Percentiles rank a stretch among this genome's conserved stretches.
Evolutionary conservation across 2,888 invertebrate genomes (phyloP).

Genomic region (Petrolisthes cinctipes): DNA sequence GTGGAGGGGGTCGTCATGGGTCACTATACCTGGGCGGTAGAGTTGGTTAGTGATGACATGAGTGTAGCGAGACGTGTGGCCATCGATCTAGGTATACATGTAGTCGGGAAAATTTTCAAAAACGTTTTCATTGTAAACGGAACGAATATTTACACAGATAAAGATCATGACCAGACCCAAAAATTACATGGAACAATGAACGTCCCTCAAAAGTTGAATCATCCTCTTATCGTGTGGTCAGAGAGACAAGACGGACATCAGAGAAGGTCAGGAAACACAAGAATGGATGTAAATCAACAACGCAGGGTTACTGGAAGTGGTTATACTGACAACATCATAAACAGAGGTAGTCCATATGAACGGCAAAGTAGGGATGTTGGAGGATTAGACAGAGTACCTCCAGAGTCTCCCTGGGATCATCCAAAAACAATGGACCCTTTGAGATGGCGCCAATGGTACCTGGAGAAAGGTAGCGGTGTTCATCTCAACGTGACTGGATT

Average conservation of each 20-base stretch:
- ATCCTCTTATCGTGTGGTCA: conserved; percentile 39
- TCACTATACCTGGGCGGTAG: conserved; percentile 28
- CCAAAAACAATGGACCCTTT: conserved; percentile 30
- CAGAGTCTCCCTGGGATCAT: conserved; percentile 26
- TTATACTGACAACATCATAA: too few relatives aligned
- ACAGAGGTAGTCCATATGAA: background rate
- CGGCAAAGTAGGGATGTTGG: conserved; percentile 13
- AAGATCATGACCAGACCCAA: too few relatives aligned
- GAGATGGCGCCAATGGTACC: conserved; percentile 53
- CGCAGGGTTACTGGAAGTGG: too few relatives aligned
- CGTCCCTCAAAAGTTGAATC: background rate
- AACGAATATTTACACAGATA: background rate
- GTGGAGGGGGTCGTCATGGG: background rate
- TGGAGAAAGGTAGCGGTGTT: conserved; percentile 29
- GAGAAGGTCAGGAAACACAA: conserved; percentile 11
- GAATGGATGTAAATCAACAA: too few relatives aligned
- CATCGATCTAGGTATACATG: conserved; percentile 24
- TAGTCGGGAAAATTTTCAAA: conserved; percentile 34
- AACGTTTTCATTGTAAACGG: conserved; percentile 27
- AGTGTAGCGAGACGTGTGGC: conserved; percentile 30
- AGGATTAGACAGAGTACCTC: conserved; percentile 7
- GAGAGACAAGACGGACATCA: conserved; percentile 28
- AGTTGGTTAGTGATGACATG: conserved; percentile 22
- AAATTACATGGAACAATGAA: too few relatives aligned
- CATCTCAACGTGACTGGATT: conserved; percentile 47